phyloP scores from a whole-genome alignment of 2,113 vertebrate genomes.

The Phaethornis superciliosus region DNA sequence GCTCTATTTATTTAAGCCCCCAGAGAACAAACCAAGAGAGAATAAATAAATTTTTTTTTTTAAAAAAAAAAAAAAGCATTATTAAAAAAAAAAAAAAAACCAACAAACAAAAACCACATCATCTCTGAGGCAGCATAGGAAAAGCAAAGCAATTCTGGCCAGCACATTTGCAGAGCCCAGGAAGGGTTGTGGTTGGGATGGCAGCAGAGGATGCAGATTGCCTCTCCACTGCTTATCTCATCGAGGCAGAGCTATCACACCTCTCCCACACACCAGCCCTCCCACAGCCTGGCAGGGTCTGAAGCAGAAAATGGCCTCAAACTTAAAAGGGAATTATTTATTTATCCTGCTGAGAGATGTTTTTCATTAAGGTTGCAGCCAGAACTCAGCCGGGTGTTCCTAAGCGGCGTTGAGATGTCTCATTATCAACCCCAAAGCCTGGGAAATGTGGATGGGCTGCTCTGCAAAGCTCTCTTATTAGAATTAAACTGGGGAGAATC shows the following conservation, averaged over 20 bases:
- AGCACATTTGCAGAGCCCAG: not conserved
- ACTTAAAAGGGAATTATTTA: constrained; percentile 67
- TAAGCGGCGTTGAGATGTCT: not conserved
- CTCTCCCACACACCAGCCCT: constrained; percentile 47
- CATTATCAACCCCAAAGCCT: not conserved
- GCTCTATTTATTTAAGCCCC: not conserved
- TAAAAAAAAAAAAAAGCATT: not conserved
- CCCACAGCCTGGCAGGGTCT: constrained; percentile 23
- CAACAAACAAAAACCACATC: not conserved
- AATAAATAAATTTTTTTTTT: too few species aligned
- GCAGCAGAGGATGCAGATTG: not conserved
- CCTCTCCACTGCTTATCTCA: constrained; percentile 2
- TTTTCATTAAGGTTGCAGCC: constrained; percentile 41
- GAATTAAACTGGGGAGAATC: not conserved
- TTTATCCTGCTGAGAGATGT: constrained; percentile 27
- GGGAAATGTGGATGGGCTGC: not conserved
- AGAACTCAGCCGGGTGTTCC: not conserved
- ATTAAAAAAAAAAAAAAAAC: too few species aligned
- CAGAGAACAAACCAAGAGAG: not conserved
- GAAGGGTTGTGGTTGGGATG: not conserved
- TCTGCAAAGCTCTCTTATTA: not conserved
- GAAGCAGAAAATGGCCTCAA: not conserved
- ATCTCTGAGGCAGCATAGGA: not conserved
- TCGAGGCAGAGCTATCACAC: not conserved
- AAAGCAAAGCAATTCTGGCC: not conserved